These are phyloP conservation scores for Staurois parvus DNA, from an alignment of 2,797 vertebrate genomes.

Conservation along the genomic window DNA sequence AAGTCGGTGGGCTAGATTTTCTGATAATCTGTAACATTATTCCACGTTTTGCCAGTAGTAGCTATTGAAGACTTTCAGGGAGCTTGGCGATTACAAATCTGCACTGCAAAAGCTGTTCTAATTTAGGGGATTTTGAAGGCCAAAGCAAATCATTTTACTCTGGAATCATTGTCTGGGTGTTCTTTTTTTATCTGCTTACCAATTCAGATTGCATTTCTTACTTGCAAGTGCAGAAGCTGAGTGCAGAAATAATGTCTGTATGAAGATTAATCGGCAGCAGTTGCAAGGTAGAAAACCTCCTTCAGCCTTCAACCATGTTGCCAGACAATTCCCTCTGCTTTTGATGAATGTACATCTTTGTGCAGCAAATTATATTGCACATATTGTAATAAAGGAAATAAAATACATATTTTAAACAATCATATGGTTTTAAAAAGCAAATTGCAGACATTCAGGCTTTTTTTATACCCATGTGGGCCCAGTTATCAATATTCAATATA, in stretches of 20 bases:
- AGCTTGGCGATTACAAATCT: too few relatives aligned
- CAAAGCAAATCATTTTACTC: not conserved
- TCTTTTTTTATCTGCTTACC: too few relatives aligned
- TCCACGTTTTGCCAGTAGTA: too few relatives aligned
- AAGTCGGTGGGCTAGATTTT: too few relatives aligned
- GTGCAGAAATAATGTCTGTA: not conserved
- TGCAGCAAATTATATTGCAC: not conserved
- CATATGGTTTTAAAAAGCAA: not conserved
- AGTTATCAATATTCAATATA: too few relatives aligned
- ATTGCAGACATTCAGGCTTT: too few relatives aligned
- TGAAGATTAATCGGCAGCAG: not conserved
- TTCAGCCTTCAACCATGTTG: not conserved
- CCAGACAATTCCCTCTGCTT: not conserved
- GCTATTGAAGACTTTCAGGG: too few relatives aligned
- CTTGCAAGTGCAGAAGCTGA: not conserved
- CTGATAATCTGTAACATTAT: too few relatives aligned
- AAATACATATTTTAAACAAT: not conserved
- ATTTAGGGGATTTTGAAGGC: not conserved
- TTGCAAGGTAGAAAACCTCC: not conserved
- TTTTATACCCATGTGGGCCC: too few relatives aligned
- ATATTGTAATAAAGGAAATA: not conserved
- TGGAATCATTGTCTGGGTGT: not conserved
- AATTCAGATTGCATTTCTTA: too few relatives aligned
- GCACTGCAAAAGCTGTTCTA: slow-evolving; percentile 7
- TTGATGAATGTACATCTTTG: not conserved